Conservation (phyloP, 2,888 invertebrate species). For the Julus scandinavius region DNA sequence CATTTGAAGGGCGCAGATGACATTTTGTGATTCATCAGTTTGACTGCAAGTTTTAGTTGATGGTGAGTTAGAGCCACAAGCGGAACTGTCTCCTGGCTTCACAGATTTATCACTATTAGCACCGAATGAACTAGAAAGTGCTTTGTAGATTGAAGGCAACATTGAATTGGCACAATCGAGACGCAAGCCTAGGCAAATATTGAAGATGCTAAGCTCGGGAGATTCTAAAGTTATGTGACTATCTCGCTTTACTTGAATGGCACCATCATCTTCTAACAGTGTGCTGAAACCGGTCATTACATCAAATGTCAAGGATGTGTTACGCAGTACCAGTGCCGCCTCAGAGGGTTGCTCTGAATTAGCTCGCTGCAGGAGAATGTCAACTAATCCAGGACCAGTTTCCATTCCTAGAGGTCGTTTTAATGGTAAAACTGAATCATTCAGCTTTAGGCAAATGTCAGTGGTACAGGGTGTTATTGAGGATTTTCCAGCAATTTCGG, state of each 20-base stretch:
- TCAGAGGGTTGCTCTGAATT: background rate
- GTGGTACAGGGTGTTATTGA: background rate
- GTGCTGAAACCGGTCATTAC: background rate
- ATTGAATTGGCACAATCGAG: background rate
- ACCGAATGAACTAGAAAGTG: background rate
- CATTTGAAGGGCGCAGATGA: background rate
- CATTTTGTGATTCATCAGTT: background rate
- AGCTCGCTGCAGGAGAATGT: background rate
- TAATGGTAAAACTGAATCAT: background rate
- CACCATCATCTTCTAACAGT: background rate
- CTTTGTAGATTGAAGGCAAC: background rate
- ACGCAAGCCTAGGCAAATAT: background rate
- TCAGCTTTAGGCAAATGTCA: background rate
- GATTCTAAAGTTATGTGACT: background rate
- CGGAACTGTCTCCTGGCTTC: background rate
- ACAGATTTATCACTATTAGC: background rate
- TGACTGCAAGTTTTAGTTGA: background rate
- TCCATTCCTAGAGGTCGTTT: background rate
- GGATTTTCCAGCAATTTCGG: background rate
- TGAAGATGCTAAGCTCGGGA: background rate
- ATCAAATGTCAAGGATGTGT: background rate
- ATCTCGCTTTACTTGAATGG: background rate
- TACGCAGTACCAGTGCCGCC: background rate
- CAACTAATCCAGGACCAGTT: constrained; percentile 14
- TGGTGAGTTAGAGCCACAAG: background rate